These are phyloP conservation scores for Eleginops maclovinus DNA, from an alignment of 2,113 vertebrate species.

Conservation along the genomic window DNA sequence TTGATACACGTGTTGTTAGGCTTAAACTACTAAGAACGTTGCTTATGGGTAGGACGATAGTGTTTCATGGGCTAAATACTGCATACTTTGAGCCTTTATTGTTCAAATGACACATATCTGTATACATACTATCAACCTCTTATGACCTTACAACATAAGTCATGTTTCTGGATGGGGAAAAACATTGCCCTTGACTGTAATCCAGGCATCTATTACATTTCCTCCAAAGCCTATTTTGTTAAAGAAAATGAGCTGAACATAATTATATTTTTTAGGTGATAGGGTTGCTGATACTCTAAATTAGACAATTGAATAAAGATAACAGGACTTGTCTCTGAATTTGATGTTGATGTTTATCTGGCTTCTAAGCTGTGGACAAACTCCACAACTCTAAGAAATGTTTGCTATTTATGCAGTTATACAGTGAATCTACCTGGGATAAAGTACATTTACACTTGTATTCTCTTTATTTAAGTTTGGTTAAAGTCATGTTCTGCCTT, in stretches of 20 bases:
- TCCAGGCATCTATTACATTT: constrained; percentile 6
- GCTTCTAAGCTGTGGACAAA: not conserved
- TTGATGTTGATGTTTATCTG: not conserved
- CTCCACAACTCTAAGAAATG: not conserved
- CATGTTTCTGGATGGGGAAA: not conserved
- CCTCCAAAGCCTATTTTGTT: not conserved
- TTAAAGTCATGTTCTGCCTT: not conserved
- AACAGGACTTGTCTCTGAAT: not conserved
- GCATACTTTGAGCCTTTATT: too few species aligned
- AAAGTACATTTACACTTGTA: too few species aligned
- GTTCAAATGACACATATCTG: not conserved
- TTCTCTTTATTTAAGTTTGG: too few species aligned
- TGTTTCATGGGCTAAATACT: too few species aligned
- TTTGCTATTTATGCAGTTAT: too few species aligned
- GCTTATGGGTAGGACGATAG: too few species aligned
- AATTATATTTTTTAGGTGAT: constrained; percentile 24
- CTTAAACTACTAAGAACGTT: too few species aligned
- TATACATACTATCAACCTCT: too few species aligned
- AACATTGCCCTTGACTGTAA: constrained; percentile 9
- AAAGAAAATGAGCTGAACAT: constrained; percentile 22
- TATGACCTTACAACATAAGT: not conserved
- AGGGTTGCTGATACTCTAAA: constrained; percentile 5
- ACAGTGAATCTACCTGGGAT: too few species aligned
- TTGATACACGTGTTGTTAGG: too few species aligned
- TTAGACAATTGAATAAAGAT: not conserved